These are phyloP conservation scores for Apodemus agrarius DNA, from an alignment of 2,797 vertebrate species.

Conservation along the genomic window DNA sequence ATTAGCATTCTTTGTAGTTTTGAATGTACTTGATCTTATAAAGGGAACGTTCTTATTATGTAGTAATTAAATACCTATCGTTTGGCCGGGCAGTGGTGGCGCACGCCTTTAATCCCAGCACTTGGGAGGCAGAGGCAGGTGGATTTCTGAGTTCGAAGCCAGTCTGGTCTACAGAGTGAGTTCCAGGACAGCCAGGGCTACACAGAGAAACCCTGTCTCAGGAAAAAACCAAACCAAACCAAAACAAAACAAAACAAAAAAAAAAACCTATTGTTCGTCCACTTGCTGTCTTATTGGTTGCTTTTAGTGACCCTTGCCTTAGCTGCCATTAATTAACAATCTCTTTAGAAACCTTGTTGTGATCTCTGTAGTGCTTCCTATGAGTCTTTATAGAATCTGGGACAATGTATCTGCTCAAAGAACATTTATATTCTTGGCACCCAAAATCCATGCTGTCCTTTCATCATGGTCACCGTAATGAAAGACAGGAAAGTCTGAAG, in stretches of 20 bases:
- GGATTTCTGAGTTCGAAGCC: too few species aligned
- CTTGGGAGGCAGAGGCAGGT: too few species aligned
- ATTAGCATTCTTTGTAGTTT: neutral
- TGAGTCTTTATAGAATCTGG: neutral
- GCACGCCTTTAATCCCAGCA: too few species aligned
- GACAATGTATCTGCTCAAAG: neutral
- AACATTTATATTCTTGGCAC: neutral
- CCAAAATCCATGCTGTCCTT: neutral
- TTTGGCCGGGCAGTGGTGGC: neutral
- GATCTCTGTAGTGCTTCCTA: neutral
- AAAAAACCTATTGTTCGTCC: neutral
- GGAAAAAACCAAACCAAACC: too few species aligned
- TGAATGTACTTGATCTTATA: neutral
- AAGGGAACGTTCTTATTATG: neutral
- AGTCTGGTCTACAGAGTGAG: too few species aligned
- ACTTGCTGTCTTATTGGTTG: neutral
- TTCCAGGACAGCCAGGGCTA: too few species aligned
- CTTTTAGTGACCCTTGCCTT: neutral
- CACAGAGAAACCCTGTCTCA: too few species aligned
- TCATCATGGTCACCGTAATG: neutral
- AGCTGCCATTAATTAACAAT: neutral
- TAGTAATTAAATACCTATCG: neutral
- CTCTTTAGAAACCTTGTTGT: slow-evolving; percentile 30
- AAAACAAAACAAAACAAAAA: too few species aligned
- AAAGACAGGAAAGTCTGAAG: slow-evolving; percentile 42